Evolutionary conservation across 2,113 vertebrate species (phyloP), one percentile per base, ranked within the genome.

Genomic region (Uria aalge): DNA sequence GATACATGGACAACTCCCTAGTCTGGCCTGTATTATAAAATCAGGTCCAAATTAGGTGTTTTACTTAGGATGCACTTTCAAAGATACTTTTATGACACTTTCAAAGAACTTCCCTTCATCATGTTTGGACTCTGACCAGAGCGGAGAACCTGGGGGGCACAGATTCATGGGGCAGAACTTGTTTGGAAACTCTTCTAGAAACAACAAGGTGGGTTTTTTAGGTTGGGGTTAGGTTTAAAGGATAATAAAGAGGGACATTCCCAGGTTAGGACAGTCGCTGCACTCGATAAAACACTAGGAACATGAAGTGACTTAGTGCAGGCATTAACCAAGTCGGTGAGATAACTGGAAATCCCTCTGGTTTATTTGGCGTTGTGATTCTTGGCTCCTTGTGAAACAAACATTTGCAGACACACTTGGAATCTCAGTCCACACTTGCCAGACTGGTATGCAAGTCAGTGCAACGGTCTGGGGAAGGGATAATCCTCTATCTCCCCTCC

Each of bases 361-460:
- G 86, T 93, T 96, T 96, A 88, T 95, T 95, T 92, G 89, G 89
- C 94, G 84, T 34, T 88, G 90, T 96, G 93, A 95, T 85, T 95
- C 92, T 96, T 94, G 95, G 93, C 96, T 97, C 82, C 67, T 56
- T 53, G 85, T 82, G 96, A 97, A 96, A 96, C 92, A 95, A 96
- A 96, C 92, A 91, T 80, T 92, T 92, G 85, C 94, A 94, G 95
- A 95, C 94, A 90, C 89, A 47, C 81, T 97, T 93, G 82, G 90
- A 95, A 94, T 78, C 68, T 94, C 21, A 45, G 85, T 13, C 62
- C 3, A 5, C 82, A 93, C 84, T 93, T 93, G 97, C 88, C 83
- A 96, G 97, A 94, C 96, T 96, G 96, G 95, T 96, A 97, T 97
- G 96, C 90, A 84, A 97, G 95, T 88, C 81, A 69, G 92, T 66